Base-by-base conservation (phyloP, 2,888 invertebrate species). In the Plemyria rubiginata region DNA sequence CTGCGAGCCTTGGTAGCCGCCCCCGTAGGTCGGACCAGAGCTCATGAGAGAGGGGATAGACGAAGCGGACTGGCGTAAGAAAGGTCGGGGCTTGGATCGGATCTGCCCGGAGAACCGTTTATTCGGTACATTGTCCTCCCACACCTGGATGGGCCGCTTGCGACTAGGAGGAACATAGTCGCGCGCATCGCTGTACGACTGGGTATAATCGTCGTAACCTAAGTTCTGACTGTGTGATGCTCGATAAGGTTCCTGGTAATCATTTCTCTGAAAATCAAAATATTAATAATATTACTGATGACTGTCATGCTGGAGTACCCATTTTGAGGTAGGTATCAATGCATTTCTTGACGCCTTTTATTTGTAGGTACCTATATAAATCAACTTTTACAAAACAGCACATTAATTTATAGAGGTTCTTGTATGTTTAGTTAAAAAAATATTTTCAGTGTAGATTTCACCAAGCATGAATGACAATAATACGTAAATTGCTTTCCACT, bases 61-160 rank as follows among this genome's bases (percentile, higher is more conserved):
- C 11, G 8, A 8, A 8, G n/a, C 0, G n/a, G 16, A 36, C 36
- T 9, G 40, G 11, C 0, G 4, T 22, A 22, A 22, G 40, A 5
- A 22, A 5, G 57, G 28, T 7, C 54, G 46, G n/a, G 45, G 13
- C 38, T 55, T 29, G 3, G 51, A 4, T 12, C 38, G 28, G 50
- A 13, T 32, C 12, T 66, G 68, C 40, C 66, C 70, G 16, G 74
- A 62, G 68, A 76, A 76, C 45, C 80, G 79, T 70, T 85, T 85
- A 41, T 76, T 68, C 36, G 77, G 66, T 60, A 65, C 45, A 15
- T 74, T 74, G 50, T 74, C 63, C 65, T 79, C 73, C 81, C 82
- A 82, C 45, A 71, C 73, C 4, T 68, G 46, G 48, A 53, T 75
- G 65, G 70, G 76, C 40, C 85, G 84, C 70, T 86, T 85, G 69